Base-by-base conservation (phyloP, 2,888 invertebrate genomes). In the Torymus tubicola region DNA sequence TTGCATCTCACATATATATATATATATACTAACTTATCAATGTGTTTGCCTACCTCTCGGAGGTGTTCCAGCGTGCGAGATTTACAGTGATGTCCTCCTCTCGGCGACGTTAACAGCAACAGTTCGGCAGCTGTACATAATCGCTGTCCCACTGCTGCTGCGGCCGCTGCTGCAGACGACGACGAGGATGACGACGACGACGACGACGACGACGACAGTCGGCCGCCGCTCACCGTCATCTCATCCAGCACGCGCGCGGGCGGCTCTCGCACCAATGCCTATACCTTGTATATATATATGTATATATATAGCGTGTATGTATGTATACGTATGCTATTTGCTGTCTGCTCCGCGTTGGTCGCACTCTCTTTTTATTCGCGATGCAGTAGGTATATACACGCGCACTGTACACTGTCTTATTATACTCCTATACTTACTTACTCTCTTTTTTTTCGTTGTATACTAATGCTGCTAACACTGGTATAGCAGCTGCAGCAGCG, bases 41-140 rank as follows among this genome's bases (percentile, higher is more conserved):
- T 24, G 63, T 14, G 50, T 18, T 18, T 14, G 5, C 52, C 12
- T 75, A 75, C 75, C 75, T 75, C 75, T 16, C 24, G 52, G 16
- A 60, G 24, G 50, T 53, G 16, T 65, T 65, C 57, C 74, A 74
- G 74, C 50, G 74, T 65, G 65, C 14, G 42, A 61, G 24, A 63
- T 21, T 53, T 14, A 12, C 18, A 14, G 42, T 42, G 42, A 14
- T 18, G 42, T 42, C 2, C 13, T 42, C 42, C 8, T 42, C 42
- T 42, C 42, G 42, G 42, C 42, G 42, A 42, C 8, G 42, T 0
- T 8, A 21, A 18, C 10, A 16, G 53, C 14, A 73, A 42, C 68
- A 42, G 65, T 61, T 50, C 50, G 57, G 31, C 57, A 1, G 31
- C 78, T 42, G 42, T 42, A 31, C 78, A 71, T 70, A 65, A 70